A percentile compares a stretch with the other conserved stretches of the same genome.
phyloP scores from a whole-genome alignment of 2,113 vertebrate genomes.

The Austrofundulus limnaeus region DNA sequence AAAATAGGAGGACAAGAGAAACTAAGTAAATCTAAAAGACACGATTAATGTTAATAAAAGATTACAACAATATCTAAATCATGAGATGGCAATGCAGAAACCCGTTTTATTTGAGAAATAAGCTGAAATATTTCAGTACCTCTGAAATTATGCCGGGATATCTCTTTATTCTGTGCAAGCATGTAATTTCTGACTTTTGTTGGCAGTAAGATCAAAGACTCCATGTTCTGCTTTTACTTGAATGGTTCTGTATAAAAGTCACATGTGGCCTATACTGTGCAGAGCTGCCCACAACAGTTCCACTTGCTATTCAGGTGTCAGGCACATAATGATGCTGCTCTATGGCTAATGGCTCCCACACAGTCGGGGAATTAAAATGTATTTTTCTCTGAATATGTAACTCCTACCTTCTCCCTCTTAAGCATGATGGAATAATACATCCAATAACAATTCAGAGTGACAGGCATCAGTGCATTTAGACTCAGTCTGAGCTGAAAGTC shows the following conservation, averaged over 20 bases:
- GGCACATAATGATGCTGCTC: slow-evolving; percentile 65
- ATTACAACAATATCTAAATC: neutral
- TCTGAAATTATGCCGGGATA: neutral
- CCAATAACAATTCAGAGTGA: slow-evolving; percentile 38
- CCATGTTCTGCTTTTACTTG: slow-evolving; percentile 30
- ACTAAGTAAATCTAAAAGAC: no score
- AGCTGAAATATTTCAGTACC: neutral
- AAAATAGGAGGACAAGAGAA: no score
- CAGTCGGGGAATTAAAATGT: slow-evolving; percentile 59
- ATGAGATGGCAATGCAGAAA: neutral
- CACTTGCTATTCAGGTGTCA: slow-evolving; percentile 68
- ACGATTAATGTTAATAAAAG: no score
- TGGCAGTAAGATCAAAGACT: neutral
- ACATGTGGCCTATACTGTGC: slow-evolving; percentile 36
- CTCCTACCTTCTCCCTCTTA: slow-evolving; percentile 42
- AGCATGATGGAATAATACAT: slow-evolving; percentile 50
- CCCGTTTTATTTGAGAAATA: neutral
- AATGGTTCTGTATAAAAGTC: slow-evolving; percentile 46
- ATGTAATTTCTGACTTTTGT: neutral
- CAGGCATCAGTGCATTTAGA: slow-evolving; percentile 11
- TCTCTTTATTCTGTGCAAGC: neutral
- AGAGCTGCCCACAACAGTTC: slow-evolving; percentile 50
- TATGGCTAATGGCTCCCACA: slow-evolving; percentile 67
- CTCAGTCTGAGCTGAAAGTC: slow-evolving; percentile 26
- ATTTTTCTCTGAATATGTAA: slow-evolving; percentile 48